Base-by-base conservation (phyloP, 2,113 vertebrate species). In the Mesitornis unicolor region DNA sequence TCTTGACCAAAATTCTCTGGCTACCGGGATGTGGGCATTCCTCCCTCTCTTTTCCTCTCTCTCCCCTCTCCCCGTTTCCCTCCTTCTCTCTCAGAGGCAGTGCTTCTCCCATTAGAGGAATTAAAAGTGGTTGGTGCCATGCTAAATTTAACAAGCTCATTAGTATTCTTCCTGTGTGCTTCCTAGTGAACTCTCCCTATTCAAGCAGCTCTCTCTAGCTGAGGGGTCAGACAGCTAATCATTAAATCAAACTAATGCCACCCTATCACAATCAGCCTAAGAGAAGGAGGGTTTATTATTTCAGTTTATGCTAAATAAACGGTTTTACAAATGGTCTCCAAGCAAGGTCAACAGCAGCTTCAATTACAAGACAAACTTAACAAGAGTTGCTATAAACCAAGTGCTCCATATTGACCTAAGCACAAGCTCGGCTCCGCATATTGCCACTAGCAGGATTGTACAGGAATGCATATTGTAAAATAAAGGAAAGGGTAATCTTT, bases 241-340 rank as follows among this genome's bases (percentile, higher is more conserved):
- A 98, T 98, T 99, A 99, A 99, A 99, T 99, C 99, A 99, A 98
- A 98, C 99, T 98, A 96, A 98, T 99, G 98, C 99, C 98, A 99
- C 98, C 97, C 98, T 98, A 98, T 96, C 98, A 98, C 98, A 98
- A 98, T 98, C 93, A 80, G 97, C 96, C 97, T 67, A 78, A 97
- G 97, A 98, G 97, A 98, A 98, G 98, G 97, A 98, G 97, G 98
- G 98, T 99, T 99, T 99, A 99, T 99, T 99, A 98, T 98, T 98
- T 98, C 97, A 98, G 97, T 98, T 98, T 98, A 98, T 98, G 98
- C 97, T 98, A 98, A 98, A 98, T 98, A 98, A 99, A 99, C 97
- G 98, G 98, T 98, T 99, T 98, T 98, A 99, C 98, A 99, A 99
- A 99, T 98, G 98, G 98, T 98, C 97, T 97, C 98, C 90, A 97